These are phyloP conservation scores for Drosophila rellima DNA, from an alignment of 2,888 invertebrate genomes.

Conservation along the genomic window DNA sequence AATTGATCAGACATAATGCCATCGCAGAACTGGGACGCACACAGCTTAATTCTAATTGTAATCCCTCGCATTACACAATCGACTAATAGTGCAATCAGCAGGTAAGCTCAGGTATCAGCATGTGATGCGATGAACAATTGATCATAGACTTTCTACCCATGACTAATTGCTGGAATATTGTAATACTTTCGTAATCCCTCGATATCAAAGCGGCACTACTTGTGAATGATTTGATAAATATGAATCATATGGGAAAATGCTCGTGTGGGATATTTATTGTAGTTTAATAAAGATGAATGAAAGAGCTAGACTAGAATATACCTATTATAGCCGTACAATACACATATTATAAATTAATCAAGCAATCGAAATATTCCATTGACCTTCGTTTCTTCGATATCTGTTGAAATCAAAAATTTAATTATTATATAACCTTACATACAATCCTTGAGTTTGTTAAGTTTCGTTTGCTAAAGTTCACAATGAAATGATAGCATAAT, in stretches of 20 bases:
- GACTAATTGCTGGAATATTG: slow-evolving; percentile 1
- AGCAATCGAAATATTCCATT: background rate
- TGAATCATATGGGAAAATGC: background rate
- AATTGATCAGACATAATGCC: slow-evolving; percentile 44
- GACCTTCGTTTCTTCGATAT: background rate
- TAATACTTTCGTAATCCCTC: background rate
- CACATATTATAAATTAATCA: background rate
- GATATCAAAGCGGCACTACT: background rate
- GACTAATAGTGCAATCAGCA: slow-evolving; percentile 11
- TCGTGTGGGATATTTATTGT: no score
- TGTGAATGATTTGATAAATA: background rate
- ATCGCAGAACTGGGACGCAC: background rate
- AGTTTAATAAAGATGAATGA: background rate
- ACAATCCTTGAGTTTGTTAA: no score
- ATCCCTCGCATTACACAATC: slow-evolving; percentile 45
- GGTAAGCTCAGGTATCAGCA: background rate
- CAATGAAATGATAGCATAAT: background rate
- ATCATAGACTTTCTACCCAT: background rate
- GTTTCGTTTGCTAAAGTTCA: background rate
- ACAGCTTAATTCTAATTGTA: slow-evolving; percentile 31
- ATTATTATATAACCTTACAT: background rate
- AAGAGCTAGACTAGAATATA: background rate
- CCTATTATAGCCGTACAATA: no score
- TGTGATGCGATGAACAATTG: background rate
- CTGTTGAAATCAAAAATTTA: background rate